phyloP scores from a whole-genome alignment of 2,113 vertebrate genomes.

The Daubentonia madagascariensis region DNA sequence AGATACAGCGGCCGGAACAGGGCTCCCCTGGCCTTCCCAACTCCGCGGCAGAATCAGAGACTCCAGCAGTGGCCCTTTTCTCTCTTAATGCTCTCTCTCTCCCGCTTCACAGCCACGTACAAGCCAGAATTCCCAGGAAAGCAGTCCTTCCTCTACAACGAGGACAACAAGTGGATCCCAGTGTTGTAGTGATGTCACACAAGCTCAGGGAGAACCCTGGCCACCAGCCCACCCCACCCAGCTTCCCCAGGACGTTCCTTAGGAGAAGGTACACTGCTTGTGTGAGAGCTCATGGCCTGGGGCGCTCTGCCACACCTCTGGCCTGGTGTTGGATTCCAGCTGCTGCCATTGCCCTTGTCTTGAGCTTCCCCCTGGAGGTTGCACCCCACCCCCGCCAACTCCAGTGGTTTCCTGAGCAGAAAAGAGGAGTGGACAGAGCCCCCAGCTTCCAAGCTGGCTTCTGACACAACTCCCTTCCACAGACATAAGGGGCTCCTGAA shows the following conservation, averaged over 20 bases:
- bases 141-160: constrained; percentile 83
- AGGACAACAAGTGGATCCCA: constrained; percentile 81
- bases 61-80: background rate
- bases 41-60: background rate
- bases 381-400: fast-evolving
- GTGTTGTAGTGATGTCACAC: background rate
- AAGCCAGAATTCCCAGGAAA: constrained; percentile 76
- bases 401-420: background rate
- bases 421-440: background rate
- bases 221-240: background rate
- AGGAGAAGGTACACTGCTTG: background rate
- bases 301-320: fast-evolving
- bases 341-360: background rate
- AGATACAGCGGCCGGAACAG: background rate
- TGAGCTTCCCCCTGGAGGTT: background rate
- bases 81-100: background rate
- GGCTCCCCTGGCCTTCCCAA: background rate
- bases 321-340: background rate
- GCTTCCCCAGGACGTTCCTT: background rate
- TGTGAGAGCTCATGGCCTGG: background rate
- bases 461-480: background rate
- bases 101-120: constrained; percentile 79
- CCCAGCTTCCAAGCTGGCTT: background rate
- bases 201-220: background rate
- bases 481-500: background rate